Conservation (phyloP, 2,113 vertebrate species). For the Rallus limicola region DNA sequence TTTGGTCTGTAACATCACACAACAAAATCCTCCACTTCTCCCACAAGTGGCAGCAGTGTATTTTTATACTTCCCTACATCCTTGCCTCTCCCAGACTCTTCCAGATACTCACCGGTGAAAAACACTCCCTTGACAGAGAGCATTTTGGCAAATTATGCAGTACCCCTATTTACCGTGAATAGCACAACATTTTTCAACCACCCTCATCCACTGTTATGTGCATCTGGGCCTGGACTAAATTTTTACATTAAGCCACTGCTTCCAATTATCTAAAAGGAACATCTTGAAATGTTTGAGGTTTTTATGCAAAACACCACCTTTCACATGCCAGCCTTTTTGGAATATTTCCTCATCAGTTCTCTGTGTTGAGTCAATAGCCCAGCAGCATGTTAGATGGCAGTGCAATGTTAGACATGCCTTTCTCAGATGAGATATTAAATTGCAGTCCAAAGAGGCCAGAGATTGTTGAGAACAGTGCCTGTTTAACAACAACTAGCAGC, state of each 20-base stretch:
- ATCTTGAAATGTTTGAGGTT: background rate
- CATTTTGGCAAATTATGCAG: background rate
- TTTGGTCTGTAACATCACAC: background rate
- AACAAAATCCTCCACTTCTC: background rate
- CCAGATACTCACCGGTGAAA: background rate
- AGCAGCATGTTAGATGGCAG: background rate
- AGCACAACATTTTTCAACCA: background rate
- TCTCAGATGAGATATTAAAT: background rate
- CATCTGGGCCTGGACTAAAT: background rate
- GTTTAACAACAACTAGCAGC: background rate
- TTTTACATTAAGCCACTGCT: background rate
- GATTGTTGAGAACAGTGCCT: background rate
- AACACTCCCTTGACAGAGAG: background rate
- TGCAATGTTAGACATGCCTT: background rate
- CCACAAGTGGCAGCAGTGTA: background rate
- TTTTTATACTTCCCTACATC: background rate
- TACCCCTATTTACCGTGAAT: background rate
- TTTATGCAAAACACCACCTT: background rate
- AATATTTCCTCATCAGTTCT: background rate
- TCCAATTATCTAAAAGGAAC: background rate
- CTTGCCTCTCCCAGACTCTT: background rate
- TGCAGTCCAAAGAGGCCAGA: background rate
- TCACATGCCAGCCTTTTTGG: background rate
- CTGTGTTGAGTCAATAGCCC: background rate
- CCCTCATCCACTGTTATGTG: background rate